Evolutionary conservation across 2,888 invertebrate genomes (phyloP).

Genomic region (Homarus gammarus): DNA sequence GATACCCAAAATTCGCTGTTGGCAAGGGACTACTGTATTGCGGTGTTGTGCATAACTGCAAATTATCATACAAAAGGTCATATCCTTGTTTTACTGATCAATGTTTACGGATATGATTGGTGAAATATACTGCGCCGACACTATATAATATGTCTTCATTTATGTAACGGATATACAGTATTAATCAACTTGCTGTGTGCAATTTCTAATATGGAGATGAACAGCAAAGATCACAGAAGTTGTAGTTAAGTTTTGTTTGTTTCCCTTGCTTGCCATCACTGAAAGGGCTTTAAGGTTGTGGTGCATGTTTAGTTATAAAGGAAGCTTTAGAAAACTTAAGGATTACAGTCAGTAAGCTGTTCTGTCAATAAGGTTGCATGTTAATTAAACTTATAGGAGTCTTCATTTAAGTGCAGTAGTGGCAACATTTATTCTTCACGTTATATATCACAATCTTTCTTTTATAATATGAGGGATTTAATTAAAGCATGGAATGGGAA

Average conservation of each 20-base stretch:
- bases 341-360: neutral
- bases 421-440: constrained; percentile 4
- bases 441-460: neutral
- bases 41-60: no score
- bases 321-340: constrained; percentile 8
- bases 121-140: neutral
- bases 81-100: neutral
- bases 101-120: neutral
- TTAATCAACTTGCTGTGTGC: neutral
- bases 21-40: no score
- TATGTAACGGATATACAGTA: neutral
- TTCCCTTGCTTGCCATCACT: constrained; percentile 7
- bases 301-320: constrained; percentile 41
- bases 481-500: neutral
- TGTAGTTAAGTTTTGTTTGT: constrained; percentile 16
- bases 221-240: neutral
- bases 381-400: constrained; percentile 1
- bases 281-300: constrained; percentile 37
- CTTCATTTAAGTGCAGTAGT: constrained; percentile 7
- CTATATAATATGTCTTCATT: neutral
- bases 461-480: neutral
- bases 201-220: neutral
- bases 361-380: neutral
- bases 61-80: no score
- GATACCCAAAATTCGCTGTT: no score